Evolutionary conservation across 2,797 vertebrate species (phyloP).

Genomic region (Notoglanidium macrostoma): DNA sequence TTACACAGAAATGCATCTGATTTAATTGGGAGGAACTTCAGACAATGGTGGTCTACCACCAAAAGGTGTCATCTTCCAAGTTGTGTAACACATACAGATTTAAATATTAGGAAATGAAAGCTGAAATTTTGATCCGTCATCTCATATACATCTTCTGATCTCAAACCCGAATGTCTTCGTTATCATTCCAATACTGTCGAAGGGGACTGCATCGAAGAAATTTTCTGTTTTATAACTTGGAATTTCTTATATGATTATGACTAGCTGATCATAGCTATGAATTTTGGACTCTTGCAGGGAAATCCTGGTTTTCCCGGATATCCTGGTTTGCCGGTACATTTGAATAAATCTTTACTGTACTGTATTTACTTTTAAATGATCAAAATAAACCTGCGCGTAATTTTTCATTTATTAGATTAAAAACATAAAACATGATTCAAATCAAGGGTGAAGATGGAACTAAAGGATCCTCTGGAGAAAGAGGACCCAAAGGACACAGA

Average conservation of each 20-base stretch:
- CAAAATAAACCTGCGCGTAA: not conserved
- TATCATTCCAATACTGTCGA: not conserved
- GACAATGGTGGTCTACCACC: not conserved
- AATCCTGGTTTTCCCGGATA: slow-evolving; percentile 79
- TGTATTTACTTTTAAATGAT: not conserved
- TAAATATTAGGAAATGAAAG: not conserved
- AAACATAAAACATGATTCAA: not conserved
- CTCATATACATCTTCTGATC: not conserved
- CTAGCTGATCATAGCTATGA: slow-evolving; percentile 2
- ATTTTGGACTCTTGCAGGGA: slow-evolving; percentile 70
- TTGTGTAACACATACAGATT: not conserved
- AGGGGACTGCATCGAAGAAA: not conserved
- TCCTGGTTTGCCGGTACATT: slow-evolving; percentile 77
- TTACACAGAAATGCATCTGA: no score
- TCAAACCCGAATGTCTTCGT: not conserved
- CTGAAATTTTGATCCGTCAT: not conserved
- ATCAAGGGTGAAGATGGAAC: slow-evolving; percentile 82
- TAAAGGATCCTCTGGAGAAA: slow-evolving; percentile 71
- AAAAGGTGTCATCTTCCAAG: not conserved
- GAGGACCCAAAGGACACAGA: slow-evolving; percentile 78
- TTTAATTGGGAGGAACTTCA: no score
- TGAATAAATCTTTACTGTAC: not conserved
- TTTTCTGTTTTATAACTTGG: not conserved
- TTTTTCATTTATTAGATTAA: not conserved
- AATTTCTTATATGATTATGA: not conserved